These are phyloP conservation scores for Thereva nobilitata DNA, from an alignment of 2,888 invertebrate species.

Conservation along the genomic window DNA sequence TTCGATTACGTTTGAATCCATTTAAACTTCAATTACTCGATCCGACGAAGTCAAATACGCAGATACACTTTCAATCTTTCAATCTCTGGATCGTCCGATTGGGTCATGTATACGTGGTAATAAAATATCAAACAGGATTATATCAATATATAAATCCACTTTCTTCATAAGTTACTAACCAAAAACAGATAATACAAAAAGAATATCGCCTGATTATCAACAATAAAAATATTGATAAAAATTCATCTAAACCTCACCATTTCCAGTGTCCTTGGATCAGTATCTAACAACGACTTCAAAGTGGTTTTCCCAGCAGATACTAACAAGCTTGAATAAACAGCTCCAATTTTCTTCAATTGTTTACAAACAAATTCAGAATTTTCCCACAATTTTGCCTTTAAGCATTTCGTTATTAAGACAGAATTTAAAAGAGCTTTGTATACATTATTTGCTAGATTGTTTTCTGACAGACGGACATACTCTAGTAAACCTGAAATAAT, in stretches of 20 bases:
- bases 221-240: conserved; percentile 19
- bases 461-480: conserved; percentile 60
- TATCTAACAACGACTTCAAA: conserved; percentile 66
- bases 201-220: too few species aligned
- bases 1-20: too few species aligned
- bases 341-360: conserved; percentile 74
- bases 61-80: too few species aligned
- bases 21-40: too few species aligned
- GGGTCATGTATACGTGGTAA: too few species aligned
- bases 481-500: conserved; percentile 62
- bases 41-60: too few species aligned
- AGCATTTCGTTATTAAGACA: conserved; percentile 68
- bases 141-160: too few species aligned
- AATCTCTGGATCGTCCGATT: too few species aligned
- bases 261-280: conserved; percentile 76
- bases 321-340: conserved; percentile 65
- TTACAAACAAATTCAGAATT: conserved; percentile 70
- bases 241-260: conserved; percentile 58
- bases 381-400: conserved; percentile 73
- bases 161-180: too few species aligned
- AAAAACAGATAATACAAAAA: too few species aligned
- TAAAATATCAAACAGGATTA: too few species aligned
- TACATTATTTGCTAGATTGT: conserved; percentile 48
- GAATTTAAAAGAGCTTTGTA: conserved; percentile 63
- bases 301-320: conserved; percentile 69